These are phyloP conservation scores for Belgica antarctica DNA, from an alignment of 2,888 invertebrate genomes.

Conservation along the genomic window DNA sequence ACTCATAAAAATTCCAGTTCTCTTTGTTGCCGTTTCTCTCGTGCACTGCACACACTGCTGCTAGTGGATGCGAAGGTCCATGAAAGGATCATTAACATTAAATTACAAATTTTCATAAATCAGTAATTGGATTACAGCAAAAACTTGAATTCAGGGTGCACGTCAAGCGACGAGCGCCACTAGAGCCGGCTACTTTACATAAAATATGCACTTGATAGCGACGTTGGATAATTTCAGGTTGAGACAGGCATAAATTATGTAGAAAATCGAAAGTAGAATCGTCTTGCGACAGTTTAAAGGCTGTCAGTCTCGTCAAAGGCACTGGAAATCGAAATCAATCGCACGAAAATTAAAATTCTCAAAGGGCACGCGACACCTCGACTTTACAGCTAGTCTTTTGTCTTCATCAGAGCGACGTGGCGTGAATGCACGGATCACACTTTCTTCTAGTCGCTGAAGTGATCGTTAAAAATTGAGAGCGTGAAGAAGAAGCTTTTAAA, in stretches of 20 bases:
- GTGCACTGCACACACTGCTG: too few species aligned
- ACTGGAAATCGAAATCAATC: background rate
- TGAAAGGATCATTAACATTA: conserved; percentile 39
- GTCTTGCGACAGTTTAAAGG: background rate
- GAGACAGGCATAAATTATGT: conserved; percentile 39
- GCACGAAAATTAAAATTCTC: conserved; percentile 12
- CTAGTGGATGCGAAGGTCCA: conserved; percentile 36
- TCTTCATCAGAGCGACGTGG: too few species aligned
- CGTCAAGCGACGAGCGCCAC: background rate
- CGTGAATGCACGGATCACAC: background rate
- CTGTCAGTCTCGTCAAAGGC: background rate
- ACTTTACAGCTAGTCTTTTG: background rate
- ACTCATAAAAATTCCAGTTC: conserved; percentile 28
- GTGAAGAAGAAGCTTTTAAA: conserved; percentile 21
- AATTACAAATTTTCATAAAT: conserved; percentile 44
- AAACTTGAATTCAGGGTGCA: conserved; percentile 17
- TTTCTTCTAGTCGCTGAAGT: conserved; percentile 18
- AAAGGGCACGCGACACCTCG: conserved; percentile 25
- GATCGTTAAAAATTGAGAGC: conserved; percentile 25
- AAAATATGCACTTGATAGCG: conserved; percentile 1
- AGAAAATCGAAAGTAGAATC: conserved; percentile 42
- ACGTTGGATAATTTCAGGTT: background rate
- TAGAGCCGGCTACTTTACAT: conserved; percentile 1
- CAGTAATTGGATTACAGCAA: conserved; percentile 44
- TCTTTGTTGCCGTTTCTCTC: too few species aligned